phyloP scores from a whole-genome alignment of 2,113 vertebrate species.

The Oryzias woworae region DNA sequence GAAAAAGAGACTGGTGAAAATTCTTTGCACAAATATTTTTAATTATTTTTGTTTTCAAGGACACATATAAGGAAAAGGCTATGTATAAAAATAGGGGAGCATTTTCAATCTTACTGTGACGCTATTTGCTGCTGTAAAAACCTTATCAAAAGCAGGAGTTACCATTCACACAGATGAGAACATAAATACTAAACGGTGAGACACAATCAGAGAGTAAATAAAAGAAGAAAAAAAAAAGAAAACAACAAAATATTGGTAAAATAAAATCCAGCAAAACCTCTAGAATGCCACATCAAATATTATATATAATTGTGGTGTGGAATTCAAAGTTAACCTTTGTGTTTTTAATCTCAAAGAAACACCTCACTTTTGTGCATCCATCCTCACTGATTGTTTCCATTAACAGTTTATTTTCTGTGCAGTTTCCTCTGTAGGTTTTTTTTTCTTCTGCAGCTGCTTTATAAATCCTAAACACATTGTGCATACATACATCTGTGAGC shows the following conservation, averaged over 20 bases:
- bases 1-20: neutral
- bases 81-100: slow-evolving; percentile 1
- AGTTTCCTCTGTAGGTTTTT: slow-evolving; percentile 24
- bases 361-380: slow-evolving; percentile 8
- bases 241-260: neutral
- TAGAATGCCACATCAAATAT: neutral
- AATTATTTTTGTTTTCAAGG: neutral
- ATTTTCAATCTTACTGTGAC: neutral
- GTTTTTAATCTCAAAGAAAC: neutral
- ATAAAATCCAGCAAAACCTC: neutral
- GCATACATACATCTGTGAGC: slow-evolving; percentile 15
- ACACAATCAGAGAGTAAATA: neutral
- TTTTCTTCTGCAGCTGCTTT: slow-evolving; percentile 29
- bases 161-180: neutral
- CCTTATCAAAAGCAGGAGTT: slow-evolving; percentile 17
- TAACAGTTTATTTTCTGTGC: neutral
- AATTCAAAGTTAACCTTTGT: slow-evolving; percentile 6
- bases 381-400: slow-evolving; percentile 55
- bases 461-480: slow-evolving; percentile 2
- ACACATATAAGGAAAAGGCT: neutral
- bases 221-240: neutral
- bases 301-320: slow-evolving; percentile 4
- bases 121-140: slow-evolving; percentile 14
- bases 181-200: neutral
- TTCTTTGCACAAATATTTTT: neutral